Evolutionary conservation across 2,113 vertebrate genomes (phyloP).

Genomic region (Peromyscus californicus): DNA sequence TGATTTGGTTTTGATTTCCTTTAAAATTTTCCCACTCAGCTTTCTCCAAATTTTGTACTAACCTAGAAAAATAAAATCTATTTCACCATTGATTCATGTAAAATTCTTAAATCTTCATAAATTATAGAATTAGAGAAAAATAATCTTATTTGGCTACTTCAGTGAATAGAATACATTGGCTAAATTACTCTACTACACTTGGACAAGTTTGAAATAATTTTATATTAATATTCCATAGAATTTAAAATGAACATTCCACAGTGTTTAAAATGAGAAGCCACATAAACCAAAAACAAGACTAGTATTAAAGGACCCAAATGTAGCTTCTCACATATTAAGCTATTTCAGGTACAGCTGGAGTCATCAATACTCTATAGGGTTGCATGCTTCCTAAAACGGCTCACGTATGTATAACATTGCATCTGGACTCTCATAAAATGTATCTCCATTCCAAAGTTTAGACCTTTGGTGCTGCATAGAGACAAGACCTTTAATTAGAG

Average conservation of each 20-base stretch:
- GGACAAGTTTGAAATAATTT: neutral
- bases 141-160: neutral
- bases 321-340: conserved; percentile 67
- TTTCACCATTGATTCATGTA: conserved; percentile 30
- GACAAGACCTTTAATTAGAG: neutral
- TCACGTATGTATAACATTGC: neutral
- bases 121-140: conserved; percentile 6
- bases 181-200: conserved; percentile 26
- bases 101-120: neutral
- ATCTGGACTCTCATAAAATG: conserved; percentile 43
- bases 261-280: conserved; percentile 58
- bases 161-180: neutral
- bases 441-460: conserved; percentile 58
- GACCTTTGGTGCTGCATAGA: conserved; percentile 47
- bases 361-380: conserved; percentile 17
- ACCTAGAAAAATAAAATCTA: neutral
- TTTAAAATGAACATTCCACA: conserved; percentile 23
- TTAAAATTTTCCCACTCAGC: neutral
- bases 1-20: neutral
- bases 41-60: neutral
- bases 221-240: conserved; percentile 47
- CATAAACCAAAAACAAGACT: conserved; percentile 37
- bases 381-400: conserved; percentile 67
- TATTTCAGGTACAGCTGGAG: conserved; percentile 70
- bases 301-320: conserved; percentile 62